A percentile compares a stretch with the other conserved stretches of the same genome.
These are phyloP conservation scores for Rousettus madagascariensis DNA, from an alignment of 2,797 vertebrate genomes.

Conservation along the genomic window DNA sequence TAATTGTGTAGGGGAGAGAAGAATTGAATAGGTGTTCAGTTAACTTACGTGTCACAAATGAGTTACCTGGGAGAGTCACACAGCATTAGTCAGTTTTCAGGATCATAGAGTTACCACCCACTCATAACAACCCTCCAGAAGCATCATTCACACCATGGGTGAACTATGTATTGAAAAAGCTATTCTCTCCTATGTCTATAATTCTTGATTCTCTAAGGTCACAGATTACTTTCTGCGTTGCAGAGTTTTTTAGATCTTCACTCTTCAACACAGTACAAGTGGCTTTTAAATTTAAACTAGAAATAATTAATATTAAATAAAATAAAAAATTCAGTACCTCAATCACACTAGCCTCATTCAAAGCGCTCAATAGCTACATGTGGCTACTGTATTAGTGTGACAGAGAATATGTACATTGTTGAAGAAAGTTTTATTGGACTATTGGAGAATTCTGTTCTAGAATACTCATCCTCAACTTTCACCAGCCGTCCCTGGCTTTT, in stretches of 20 bases:
- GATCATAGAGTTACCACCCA: not conserved
- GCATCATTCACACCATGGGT: not conserved
- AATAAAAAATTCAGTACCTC: not conserved
- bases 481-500: not conserved
- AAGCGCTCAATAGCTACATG: not conserved
- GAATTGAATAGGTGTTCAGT: not conserved
- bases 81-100: not conserved
- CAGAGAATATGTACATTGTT: not conserved
- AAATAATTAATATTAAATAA: not conserved
- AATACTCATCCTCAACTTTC: not conserved
- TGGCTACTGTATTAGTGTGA: not conserved
- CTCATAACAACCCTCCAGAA: not conserved
- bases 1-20: not conserved
- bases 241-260: not conserved
- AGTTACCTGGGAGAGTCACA: not conserved
- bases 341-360: not conserved
- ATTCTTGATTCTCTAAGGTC: not conserved
- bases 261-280: not conserved
- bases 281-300: not conserved
- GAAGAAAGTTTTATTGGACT: not conserved
- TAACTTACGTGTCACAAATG: not conserved
- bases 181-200: not conserved
- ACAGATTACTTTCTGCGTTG: not conserved
- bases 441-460: not conserved
- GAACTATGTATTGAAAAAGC: not conserved